Base-by-base conservation (phyloP, 2,113 vertebrate species). In the Calcarius ornatus region DNA sequence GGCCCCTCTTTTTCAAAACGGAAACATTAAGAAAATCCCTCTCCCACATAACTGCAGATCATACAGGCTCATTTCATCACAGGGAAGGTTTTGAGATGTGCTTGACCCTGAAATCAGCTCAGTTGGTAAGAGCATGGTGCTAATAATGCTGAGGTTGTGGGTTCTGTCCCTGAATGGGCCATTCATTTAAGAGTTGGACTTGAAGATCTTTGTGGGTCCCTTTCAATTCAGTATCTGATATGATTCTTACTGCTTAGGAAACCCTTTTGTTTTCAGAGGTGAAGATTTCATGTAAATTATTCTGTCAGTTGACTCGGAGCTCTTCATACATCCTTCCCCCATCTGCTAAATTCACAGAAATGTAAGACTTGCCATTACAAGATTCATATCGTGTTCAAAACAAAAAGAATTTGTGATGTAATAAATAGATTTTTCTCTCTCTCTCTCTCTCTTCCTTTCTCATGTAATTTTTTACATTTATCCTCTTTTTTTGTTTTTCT, bases 331-430 rank as follows among this genome's bases (percentile, higher is more conserved):
- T 76, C 54, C 63, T 93, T 54, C 47, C 73, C 88, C 77, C 92
- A 70, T 90, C 73, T 73, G 88, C 76, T 95, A 83, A 91, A 94
- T 88, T 92, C 64, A 91, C 43, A 97, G 80, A 95, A 95, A 95
- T 77, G 12, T 50, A 79, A 96, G 86, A 83, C 43, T 88, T 96
- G 59, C 57, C 70, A 47, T 92, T 95, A 70, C 12, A 15, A 80
- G 75, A 95, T 88, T 48, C 28, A 51, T 88, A 86, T 48, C 0
- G 0, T 68, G 64, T 86, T 93, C 56, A 88, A 86, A 94, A 85
- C 45, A 94, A 90, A 85, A 87, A 70, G 6, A 56, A 78, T 65
- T 77, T 73, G 19, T 33, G 84, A 70, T 50, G 56, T 33, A 47
- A 48, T 56, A 56, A 35, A 40, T 24, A 54, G 23, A 73, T 75